Base-by-base conservation (phyloP, 2,113 vertebrate genomes). In the Aspiorhynchus laticeps region DNA sequence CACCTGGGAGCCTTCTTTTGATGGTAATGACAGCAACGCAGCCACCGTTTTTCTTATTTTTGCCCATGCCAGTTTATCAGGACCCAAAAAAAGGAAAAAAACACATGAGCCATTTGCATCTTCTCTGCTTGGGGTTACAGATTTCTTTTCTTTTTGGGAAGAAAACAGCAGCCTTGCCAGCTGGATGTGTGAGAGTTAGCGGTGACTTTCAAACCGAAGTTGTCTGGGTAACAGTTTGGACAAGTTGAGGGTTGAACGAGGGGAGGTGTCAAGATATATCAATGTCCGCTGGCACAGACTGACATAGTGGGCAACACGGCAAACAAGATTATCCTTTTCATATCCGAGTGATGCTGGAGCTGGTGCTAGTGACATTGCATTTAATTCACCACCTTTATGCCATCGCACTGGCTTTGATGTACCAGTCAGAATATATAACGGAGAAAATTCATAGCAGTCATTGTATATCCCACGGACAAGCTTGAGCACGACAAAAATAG, bases 1-100 rank as follows among this genome's bases (percentile, higher is more conserved):
- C 88, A 89, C 90, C 89, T 90, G 89, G 88, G 80, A 86, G 51
- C 77, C 67, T 63, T 56, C 77, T 86, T 89, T 89, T 87, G 83
- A 89, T 88, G 88, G 76, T 86, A 87, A 85, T 89, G 90, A 89
- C 85, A 86, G 85, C 83, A 80, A 63, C 73, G 36, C 82, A 71
- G 56, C 76, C 65, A 17, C 19, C 11, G n/a, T 80, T 86, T 88
- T 80, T 74, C n/a, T 65, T 24, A 4, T 31, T 69, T 33, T 8
- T 38, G 67, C 74, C 26, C 51, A 74, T 85, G 86, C 85, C 88
- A 88, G 79, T 56, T 85, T 67, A 80, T 91, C 74, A 53, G 53
- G 65, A 46, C 53, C 74, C 3, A 10, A 43, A 26, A 61, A 87
- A 85, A 15, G 5, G 1, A 31, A 2, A 33, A 78, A 33, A 78